phyloP scores from a whole-genome alignment of 2,888 invertebrate genomes.

The Perizoma affinitatum region DNA sequence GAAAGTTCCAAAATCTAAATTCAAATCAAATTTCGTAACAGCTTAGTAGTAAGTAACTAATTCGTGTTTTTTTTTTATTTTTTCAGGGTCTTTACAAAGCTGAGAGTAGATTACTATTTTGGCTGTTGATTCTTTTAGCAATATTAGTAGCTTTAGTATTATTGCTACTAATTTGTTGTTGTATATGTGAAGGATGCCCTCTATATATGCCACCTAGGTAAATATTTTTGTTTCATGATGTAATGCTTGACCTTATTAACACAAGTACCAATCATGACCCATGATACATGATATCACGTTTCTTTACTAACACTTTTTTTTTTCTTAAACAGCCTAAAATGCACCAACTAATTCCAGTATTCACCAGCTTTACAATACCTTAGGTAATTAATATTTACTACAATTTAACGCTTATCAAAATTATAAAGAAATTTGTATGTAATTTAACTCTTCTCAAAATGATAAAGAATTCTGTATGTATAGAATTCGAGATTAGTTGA shows the following conservation, averaged over 20 bases:
- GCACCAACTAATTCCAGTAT: conserved; percentile 70
- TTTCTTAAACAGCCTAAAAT: conserved; percentile 71
- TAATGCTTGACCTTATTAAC: conserved; percentile 23
- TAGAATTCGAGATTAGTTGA: too few relatives aligned
- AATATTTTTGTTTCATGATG: conserved; percentile 36
- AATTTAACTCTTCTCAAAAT: conserved; percentile 6
- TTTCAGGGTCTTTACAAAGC: conserved; percentile 89
- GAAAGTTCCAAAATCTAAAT: too few relatives aligned
- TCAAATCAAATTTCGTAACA: background rate
- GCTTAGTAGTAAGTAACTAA: background rate
- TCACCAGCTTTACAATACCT: conserved; percentile 62
- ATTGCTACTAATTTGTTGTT: conserved; percentile 90
- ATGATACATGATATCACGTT: conserved; percentile 14
- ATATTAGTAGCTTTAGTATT: conserved; percentile 89
- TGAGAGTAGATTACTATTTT: conserved; percentile 89
- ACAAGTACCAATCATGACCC: conserved; percentile 7
- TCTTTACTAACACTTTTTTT: conserved; percentile 51
- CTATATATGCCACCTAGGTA: conserved; percentile 90
- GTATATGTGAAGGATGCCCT: conserved; percentile 94
- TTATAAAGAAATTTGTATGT: too few relatives aligned
- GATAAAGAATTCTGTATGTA: background rate
- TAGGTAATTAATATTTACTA: conserved; percentile 51
- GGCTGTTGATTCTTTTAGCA: conserved; percentile 91
- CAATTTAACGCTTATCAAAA: background rate
- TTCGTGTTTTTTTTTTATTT: conserved; percentile 55